Percentiles rank a stretch among this genome's conserved stretches.
These are phyloP conservation scores for Kuschelorhynchus macadamiae DNA, from an alignment of 2,888 invertebrate species.

Conservation along the genomic window DNA sequence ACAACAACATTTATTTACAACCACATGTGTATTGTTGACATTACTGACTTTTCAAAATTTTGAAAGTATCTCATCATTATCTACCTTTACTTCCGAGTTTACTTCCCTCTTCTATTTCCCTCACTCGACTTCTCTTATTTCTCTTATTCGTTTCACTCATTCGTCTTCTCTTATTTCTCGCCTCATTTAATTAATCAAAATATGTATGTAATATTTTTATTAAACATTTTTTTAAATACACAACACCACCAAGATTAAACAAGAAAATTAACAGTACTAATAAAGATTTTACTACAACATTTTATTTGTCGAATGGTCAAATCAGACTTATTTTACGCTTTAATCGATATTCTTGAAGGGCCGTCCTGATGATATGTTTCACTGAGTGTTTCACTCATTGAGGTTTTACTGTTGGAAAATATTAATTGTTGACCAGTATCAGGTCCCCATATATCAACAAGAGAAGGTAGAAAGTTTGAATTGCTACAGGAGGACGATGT, in stretches of 20 bases:
- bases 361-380: too few relatives aligned
- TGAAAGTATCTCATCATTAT: neutral
- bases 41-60: too few relatives aligned
- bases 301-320: slow-evolving; percentile 3
- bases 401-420: neutral
- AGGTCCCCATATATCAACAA: neutral
- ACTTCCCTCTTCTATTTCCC: neutral
- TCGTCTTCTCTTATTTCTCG: neutral
- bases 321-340: neutral
- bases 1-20: too few relatives aligned
- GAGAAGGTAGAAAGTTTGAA: neutral
- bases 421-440: neutral
- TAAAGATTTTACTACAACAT: neutral
- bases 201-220: slow-evolving; percentile 19
- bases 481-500: neutral
- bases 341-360: neutral
- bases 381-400: too few relatives aligned
- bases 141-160: neutral
- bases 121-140: neutral
- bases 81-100: neutral
- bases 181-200: neutral
- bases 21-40: too few relatives aligned
- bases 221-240: neutral
- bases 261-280: neutral
- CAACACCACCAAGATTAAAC: neutral